Conservation (phyloP, 2,888 invertebrate genomes). For the Xestia xanthographa region DNA sequence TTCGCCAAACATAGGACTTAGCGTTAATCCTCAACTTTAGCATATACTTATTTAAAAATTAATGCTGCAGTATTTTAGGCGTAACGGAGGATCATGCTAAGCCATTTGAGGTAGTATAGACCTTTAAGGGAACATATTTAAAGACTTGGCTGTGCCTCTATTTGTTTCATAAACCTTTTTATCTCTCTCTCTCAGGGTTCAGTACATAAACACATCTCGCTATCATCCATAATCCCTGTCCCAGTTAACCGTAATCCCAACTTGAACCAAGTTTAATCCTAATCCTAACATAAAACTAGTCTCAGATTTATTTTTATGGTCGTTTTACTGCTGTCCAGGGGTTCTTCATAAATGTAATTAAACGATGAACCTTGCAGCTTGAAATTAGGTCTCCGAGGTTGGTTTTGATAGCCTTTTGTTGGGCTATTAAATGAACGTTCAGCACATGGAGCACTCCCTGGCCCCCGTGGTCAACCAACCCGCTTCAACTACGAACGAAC, state of each 20-base stretch:
- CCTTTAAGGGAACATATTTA: neutral
- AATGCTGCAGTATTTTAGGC: too few species aligned
- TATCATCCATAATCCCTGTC: constrained; percentile 1
- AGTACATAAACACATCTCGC: neutral
- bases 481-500: too few species aligned
- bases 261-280: constrained; percentile 6
- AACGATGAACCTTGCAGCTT: constrained; percentile 11
- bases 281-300: constrained; percentile 10
- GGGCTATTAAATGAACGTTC: neutral
- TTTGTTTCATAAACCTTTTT: neutral
- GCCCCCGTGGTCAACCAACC: neutral
- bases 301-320: constrained; percentile 17
- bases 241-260: neutral
- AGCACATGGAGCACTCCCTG: neutral
- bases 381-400: constrained; percentile 8
- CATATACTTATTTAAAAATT: too few species aligned
- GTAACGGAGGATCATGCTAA: too few species aligned
- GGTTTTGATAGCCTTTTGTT: neutral
- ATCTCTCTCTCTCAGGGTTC: neutral
- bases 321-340: constrained; percentile 16
- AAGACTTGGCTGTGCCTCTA: neutral
- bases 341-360: constrained; percentile 13
- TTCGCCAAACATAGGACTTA: too few species aligned
- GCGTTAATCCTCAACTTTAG: too few species aligned
- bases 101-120: too few species aligned